A percentile compares a stretch with the other conserved stretches of the same genome.
Evolutionary conservation across 2,797 vertebrate species (phyloP).

Genomic region (Pristis pectinata): DNA sequence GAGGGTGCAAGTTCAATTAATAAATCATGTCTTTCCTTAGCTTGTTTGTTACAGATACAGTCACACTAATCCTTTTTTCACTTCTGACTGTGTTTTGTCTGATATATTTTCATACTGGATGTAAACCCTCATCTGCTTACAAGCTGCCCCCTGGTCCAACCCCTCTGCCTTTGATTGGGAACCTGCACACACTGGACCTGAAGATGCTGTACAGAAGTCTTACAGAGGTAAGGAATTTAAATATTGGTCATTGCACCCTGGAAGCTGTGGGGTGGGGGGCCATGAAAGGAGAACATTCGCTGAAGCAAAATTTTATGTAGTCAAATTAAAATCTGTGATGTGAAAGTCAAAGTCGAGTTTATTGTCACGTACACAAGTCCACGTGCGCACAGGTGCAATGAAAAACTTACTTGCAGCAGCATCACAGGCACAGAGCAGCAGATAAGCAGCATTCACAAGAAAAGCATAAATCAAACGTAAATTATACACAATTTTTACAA

Average conservation of each 20-base stretch:
- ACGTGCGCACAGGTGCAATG: no score
- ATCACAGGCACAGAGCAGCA: no score
- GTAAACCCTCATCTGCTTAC: not conserved
- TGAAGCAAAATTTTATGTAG: no score
- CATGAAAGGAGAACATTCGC: not conserved
- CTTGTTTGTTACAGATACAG: not conserved
- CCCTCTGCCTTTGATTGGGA: conserved; percentile 52
- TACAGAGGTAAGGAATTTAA: conserved; percentile 48
- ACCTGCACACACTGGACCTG: conserved; percentile 51
- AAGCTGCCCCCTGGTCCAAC: conserved; percentile 50
- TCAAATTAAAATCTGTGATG: not conserved
- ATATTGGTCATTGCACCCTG: not conserved
- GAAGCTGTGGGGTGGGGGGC: not conserved
- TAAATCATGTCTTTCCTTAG: conserved; percentile 12
- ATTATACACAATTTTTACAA: no score
- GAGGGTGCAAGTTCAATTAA: not conserved
- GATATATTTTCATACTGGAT: not conserved
- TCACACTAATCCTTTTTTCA: not conserved
- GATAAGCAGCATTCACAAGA: no score
- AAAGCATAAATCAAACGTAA: no score
- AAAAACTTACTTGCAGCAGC: no score
- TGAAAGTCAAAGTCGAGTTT: no score
- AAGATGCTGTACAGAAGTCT: conserved; percentile 50
- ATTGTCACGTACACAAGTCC: no score
- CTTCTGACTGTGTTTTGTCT: not conserved